A percentile compares a stretch with the other conserved stretches of the same genome.
These are phyloP conservation scores for Polypedilum vanderplanki DNA, from an alignment of 1,140 invertebrate species.

Conservation along the genomic window DNA sequence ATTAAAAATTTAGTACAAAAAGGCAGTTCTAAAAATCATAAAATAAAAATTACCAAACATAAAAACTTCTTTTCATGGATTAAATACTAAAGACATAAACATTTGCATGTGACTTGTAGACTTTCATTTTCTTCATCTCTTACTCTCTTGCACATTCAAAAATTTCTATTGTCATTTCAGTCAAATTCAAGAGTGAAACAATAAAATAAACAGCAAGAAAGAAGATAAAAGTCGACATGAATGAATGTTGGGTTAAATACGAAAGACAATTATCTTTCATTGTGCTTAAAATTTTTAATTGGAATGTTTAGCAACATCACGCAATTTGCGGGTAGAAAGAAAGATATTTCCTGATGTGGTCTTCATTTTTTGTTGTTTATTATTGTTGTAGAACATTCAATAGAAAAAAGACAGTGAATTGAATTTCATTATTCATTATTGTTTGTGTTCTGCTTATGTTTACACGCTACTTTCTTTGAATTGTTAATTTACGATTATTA, in stretches of 20 bases:
- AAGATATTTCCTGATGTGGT: neutral
- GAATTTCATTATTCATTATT: too few species aligned
- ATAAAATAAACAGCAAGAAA: neutral
- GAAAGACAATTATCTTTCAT: slow-evolving; percentile 30
- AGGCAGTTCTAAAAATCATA: too few species aligned
- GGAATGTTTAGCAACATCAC: slow-evolving; percentile 31
- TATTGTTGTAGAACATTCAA: too few species aligned
- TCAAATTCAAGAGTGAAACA: neutral
- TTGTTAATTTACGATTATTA: too few species aligned
- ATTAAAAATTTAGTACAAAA: too few species aligned
- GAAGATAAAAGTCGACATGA: neutral
- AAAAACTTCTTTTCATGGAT: too few species aligned
- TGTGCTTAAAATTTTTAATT: slow-evolving; percentile 34
- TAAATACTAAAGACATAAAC: too few species aligned
- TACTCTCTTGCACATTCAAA: neutral
- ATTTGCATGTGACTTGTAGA: neutral
- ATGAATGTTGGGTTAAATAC: neutral
- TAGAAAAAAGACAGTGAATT: too few species aligned
- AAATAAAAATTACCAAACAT: too few species aligned
- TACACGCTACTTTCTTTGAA: too few species aligned
- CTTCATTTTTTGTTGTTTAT: neutral
- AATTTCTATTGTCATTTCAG: slow-evolving; percentile 2
- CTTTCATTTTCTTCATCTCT: neutral
- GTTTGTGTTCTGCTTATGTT: too few species aligned
- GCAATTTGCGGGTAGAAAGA: slow-evolving; percentile 23